Percentiles rank a stretch among this genome's conserved stretches.
Conservation (phyloP, 1,140 invertebrate species). For the Microplitis demolitor region DNA sequence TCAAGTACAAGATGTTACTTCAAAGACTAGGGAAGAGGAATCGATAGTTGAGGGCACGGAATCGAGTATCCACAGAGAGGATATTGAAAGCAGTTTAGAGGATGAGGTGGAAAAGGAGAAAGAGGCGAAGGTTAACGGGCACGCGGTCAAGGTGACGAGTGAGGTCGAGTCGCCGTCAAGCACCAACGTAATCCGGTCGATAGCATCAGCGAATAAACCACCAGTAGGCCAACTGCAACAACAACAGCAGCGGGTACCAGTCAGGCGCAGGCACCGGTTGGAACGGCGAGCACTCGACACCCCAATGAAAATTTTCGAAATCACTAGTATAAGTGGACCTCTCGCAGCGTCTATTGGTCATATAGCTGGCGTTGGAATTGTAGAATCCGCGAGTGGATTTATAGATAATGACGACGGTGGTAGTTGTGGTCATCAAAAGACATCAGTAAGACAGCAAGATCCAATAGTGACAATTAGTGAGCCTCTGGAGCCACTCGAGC, state of each 20-base stretch:
- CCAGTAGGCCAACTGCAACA: constrained; percentile 36
- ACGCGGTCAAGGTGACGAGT: constrained; percentile 26
- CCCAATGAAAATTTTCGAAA: constrained; percentile 40
- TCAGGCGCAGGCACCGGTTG: constrained; percentile 36
- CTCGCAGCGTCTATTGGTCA: constrained; percentile 48
- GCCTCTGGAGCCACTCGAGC: constrained; percentile 41
- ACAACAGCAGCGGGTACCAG: constrained; percentile 36
- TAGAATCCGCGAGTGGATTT: constrained; percentile 30
- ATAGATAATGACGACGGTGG: background rate
- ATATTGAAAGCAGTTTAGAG: background rate
- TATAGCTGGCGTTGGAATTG: constrained; percentile 48
- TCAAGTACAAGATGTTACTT: background rate
- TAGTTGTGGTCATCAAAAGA: background rate
- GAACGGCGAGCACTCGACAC: constrained; percentile 37
- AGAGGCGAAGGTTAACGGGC: constrained; percentile 29
- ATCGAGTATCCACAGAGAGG: too few species aligned
- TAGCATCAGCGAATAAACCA: background rate
- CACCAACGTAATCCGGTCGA: constrained; percentile 19
- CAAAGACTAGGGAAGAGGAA: background rate
- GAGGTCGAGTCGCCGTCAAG: constrained; percentile 23
- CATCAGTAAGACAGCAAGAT: background rate
- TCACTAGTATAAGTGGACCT: constrained; percentile 47
- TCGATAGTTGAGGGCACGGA: background rate
- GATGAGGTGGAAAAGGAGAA: background rate
- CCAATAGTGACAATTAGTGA: constrained; percentile 36